A percentile compares a stretch with the other conserved stretches of the same genome.
Evolutionary conservation across 1,140 invertebrate species (phyloP).

Genomic region (Brachionus rotundiformis): DNA sequence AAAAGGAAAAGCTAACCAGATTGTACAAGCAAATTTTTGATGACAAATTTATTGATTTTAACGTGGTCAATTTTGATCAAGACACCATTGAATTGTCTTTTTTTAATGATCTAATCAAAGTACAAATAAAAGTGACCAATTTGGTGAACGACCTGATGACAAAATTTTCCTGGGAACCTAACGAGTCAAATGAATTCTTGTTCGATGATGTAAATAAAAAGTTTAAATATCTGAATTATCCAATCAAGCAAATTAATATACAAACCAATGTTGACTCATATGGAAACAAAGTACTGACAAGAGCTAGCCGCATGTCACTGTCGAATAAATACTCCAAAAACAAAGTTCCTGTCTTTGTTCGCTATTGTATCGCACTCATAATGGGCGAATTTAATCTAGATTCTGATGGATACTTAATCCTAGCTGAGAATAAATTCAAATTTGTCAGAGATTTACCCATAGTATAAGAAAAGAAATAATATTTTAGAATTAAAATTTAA

Average conservation of each 20-base stretch:
- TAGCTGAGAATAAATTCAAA: not conserved
- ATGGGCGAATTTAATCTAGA: slow-evolving; percentile 28
- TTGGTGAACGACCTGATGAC: slow-evolving; percentile 9
- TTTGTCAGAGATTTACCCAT: slow-evolving; percentile 48
- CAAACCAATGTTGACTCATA: slow-evolving; percentile 25
- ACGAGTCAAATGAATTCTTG: slow-evolving; percentile 10
- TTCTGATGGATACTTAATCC: not conserved
- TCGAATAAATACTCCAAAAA: slow-evolving; percentile 22
- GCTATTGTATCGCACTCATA: slow-evolving; percentile 26
- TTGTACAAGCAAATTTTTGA: slow-evolving; percentile 24
- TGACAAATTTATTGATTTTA: not conserved
- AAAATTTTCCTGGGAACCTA: not conserved
- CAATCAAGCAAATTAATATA: slow-evolving; percentile 20
- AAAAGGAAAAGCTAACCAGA: slow-evolving; percentile 33
- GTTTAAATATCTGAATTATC: slow-evolving; percentile 39
- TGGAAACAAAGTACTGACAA: not conserved
- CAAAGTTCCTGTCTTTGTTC: slow-evolving; percentile 21
- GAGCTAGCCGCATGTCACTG: not conserved
- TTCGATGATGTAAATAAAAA: slow-evolving; percentile 13
- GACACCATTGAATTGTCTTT: slow-evolving; percentile 8
- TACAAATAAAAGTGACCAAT: slow-evolving; percentile 50
- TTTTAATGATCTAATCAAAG: slow-evolving; percentile 5
- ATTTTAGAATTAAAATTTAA: too few species aligned
- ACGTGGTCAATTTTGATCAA: slow-evolving; percentile 26
- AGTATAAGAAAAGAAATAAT: too few species aligned